A percentile compares a stretch with the other conserved stretches of the same genome.
phyloP scores from a whole-genome alignment of 2,888 invertebrate species.

The Agonopterix alstromeriana region DNA sequence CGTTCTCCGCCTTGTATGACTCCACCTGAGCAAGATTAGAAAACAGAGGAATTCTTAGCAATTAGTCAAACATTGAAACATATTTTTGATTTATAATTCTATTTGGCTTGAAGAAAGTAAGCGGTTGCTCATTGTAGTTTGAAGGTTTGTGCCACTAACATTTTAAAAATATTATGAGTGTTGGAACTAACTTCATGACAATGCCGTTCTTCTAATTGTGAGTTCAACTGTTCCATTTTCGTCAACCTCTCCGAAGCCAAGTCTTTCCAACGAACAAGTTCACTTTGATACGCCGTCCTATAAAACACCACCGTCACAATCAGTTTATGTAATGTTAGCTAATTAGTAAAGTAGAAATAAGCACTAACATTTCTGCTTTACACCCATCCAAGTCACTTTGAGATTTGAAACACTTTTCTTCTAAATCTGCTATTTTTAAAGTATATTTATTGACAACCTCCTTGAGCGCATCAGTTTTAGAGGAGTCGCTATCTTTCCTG shows the following conservation, averaged over 20 bases:
- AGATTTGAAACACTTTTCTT: conserved; percentile 58
- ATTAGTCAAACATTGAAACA: not conserved
- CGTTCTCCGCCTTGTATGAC: conserved; percentile 79
- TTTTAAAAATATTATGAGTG: no score
- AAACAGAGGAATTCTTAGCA: not conserved
- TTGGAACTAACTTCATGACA: conserved; percentile 63
- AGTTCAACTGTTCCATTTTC: conserved; percentile 79
- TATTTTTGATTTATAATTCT: not conserved
- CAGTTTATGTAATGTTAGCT: conserved; percentile 15
- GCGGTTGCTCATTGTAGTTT: no score
- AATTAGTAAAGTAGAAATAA: conserved; percentile 44
- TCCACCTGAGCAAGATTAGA: conserved; percentile 47
- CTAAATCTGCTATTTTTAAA: conserved; percentile 49
- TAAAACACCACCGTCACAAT: conserved; percentile 11
- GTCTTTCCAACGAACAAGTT: conserved; percentile 78
- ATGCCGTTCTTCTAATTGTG: conserved; percentile 79
- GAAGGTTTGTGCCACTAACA: no score
- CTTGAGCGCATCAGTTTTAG: conserved; percentile 38
- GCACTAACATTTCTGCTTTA: conserved; percentile 70
- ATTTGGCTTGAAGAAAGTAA: no score
- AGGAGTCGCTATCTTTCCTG: conserved; percentile 41
- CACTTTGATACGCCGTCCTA: conserved; percentile 49
- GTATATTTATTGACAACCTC: conserved; percentile 56
- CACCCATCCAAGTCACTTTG: conserved; percentile 59
- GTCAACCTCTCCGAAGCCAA: conserved; percentile 80